These are phyloP conservation scores for Sweltsa coloradensis DNA, from an alignment of 1,140 invertebrate species.

Conservation along the genomic window DNA sequence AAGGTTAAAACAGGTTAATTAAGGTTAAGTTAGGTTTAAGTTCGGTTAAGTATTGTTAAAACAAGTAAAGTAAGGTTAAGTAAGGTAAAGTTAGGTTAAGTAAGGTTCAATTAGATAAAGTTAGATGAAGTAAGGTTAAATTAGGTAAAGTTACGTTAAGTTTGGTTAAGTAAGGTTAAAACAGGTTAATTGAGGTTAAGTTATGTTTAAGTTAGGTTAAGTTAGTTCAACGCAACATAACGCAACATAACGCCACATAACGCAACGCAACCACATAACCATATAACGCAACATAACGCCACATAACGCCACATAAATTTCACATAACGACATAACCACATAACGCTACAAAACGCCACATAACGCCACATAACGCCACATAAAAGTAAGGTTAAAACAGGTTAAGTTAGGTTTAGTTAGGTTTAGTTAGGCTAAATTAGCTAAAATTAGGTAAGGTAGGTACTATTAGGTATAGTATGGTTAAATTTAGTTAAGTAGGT, in stretches of 20 bases:
- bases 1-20: no score
- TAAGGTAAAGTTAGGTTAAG: constrained; percentile 23
- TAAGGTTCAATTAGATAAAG: constrained; percentile 21
- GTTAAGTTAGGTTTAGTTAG: constrained; percentile 18
- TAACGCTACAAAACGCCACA: no score
- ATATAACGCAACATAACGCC: no score
- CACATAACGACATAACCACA: no score
- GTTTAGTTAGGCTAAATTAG: constrained; percentile 9
- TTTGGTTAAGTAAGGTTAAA: constrained; percentile 18
- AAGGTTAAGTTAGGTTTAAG: constrained; percentile 20
- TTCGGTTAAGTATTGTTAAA: constrained; percentile 19
- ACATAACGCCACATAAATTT: no score
- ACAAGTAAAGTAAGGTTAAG: constrained; percentile 22
- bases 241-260: background rate
- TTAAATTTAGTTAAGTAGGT: constrained; percentile 9
- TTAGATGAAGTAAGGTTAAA: constrained; percentile 21
- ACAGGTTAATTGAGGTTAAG: constrained; percentile 18
- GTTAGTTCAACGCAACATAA: constrained; percentile 17
- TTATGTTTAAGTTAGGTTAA: constrained; percentile 22
- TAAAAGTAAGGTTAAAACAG: constrained; percentile 16
- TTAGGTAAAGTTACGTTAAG: constrained; percentile 18
- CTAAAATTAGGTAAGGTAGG: constrained; percentile 4
- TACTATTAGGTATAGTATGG: constrained; percentile 6
- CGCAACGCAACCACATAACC: no score
- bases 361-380: background rate